phyloP scores from a whole-genome alignment of 2,113 vertebrate species.

The Cathartes aura region DNA sequence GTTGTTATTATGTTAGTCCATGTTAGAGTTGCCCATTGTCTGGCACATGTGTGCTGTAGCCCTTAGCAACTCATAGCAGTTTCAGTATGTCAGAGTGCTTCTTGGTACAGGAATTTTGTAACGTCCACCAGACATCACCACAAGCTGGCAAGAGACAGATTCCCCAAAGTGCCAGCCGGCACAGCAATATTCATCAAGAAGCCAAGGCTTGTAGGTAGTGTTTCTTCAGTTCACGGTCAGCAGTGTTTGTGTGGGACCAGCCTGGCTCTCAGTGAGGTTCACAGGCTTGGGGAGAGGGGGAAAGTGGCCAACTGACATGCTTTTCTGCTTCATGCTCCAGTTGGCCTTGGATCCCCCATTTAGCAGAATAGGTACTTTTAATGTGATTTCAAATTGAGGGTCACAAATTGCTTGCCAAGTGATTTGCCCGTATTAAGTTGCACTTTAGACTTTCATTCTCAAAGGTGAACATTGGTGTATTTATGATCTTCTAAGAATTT shows the following conservation, averaged over 20 bases:
- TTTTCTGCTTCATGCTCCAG: not conserved
- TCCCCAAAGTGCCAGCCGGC: not conserved
- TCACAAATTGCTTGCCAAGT: not conserved
- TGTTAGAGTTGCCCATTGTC: not conserved
- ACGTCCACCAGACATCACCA: not conserved
- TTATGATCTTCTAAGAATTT: constrained; percentile 55
- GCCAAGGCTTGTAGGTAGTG: not conserved
- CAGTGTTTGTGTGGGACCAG: not conserved
- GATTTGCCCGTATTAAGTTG: not conserved
- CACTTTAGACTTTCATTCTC: constrained; percentile 23
- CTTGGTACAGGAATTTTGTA: not conserved
- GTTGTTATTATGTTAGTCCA: not conserved
- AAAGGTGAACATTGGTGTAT: constrained; percentile 25
- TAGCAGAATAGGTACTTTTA: not conserved
- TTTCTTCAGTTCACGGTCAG: not conserved
- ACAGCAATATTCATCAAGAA: not conserved
- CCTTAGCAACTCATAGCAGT: not conserved
- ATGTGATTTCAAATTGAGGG: not conserved
- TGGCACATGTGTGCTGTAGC: not conserved
- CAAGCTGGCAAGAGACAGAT: not conserved
- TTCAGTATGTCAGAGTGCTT: not conserved
- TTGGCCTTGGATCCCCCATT: not conserved
- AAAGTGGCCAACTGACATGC: not conserved
- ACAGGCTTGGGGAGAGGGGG: not conserved
- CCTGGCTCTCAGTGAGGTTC: not conserved